Percentiles rank a stretch among this genome's conserved stretches.
Evolutionary conservation across 2,797 vertebrate species (phyloP).

Genomic region (Cephalopachus bancanus): DNA sequence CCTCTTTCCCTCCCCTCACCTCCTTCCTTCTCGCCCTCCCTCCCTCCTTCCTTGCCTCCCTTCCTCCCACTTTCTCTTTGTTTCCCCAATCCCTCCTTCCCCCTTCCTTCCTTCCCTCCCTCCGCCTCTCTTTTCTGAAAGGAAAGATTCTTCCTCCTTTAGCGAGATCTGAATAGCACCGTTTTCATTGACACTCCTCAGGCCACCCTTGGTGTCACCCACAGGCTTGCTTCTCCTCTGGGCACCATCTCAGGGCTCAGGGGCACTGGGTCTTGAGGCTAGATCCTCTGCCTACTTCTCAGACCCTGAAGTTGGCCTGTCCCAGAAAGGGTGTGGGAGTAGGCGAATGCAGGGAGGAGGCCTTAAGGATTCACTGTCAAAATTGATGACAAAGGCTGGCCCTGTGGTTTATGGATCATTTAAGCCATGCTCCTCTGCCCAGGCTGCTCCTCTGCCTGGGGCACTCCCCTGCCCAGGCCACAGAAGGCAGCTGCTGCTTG

Average conservation of each 20-base stretch:
- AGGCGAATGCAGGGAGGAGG: slow-evolving; percentile 4
- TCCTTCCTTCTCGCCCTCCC: neutral
- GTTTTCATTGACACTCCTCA: neutral
- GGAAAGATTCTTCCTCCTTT: neutral
- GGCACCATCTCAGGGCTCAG: neutral
- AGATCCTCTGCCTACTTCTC: neutral
- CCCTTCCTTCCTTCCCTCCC: neutral
- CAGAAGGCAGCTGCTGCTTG: slow-evolving; percentile 75
- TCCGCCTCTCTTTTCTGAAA: neutral
- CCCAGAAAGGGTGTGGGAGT: neutral
- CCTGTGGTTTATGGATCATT: slow-evolving; percentile 80
- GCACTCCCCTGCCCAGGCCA: slow-evolving; percentile 71
- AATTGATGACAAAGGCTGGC: slow-evolving; percentile 72
- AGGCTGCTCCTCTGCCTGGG: slow-evolving; percentile 16
- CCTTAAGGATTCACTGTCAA: slow-evolving; percentile 66
- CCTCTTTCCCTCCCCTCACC: neutral
- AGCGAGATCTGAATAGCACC: neutral
- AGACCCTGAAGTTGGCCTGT: neutral
- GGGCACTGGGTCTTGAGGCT: neutral
- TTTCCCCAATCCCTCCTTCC: neutral
- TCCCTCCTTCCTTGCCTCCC: neutral
- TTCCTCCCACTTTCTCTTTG: neutral
- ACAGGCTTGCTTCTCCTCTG: neutral
- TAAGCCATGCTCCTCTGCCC: slow-evolving; percentile 74
- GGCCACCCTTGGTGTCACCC: neutral